Evolutionary conservation across 2,797 vertebrate genomes (phyloP), one percentile per base, ranked within the genome.

Genomic region (Buceros bicornis): DNA sequence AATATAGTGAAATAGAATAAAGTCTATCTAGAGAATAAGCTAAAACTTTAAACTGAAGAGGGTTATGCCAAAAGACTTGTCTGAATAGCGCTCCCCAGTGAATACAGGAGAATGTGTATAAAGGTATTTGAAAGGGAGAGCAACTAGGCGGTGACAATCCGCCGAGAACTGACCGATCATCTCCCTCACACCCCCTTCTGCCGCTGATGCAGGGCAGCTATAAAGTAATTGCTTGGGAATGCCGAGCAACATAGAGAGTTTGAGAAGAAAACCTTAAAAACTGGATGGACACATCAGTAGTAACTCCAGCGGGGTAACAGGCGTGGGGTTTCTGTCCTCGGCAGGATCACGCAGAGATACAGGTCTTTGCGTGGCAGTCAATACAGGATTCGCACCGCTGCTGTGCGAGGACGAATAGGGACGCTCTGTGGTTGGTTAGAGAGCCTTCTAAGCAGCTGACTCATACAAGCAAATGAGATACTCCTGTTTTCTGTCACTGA

Each of bases 331-430:
- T 71, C 48, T 57, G 5, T 31, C 26, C 18, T 2, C 47, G 18
- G 33, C 37, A 61, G 25, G 61, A 56, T 66, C 48, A 58, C 42
- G n/a, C 48, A n/a, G 67, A 42, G 22, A 33, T 4, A 13, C 13
- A 70, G 40, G 14, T 37, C 14, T 60, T 24, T 42, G 48, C 24
- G 25, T 14, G 22, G 47, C 58, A 22, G 11, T 42, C 82, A 72
- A 0, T 3, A 10, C 24, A 5, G 0, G 6, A 31, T 25, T 69
- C 42, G 11, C 14, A 28, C 2, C 5, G 42, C 8, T 28, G 42
- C 47, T 79, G 40, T 6, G 25, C 62, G 53, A 54, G 19, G 28
- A 26, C 2, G 8, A 16, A 11, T 15, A 35, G 24, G 56, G 10
- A 8, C 6, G 37, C 37, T 6, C 48, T 26, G 5, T 11, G 24